Conservation (phyloP, 2,888 invertebrate species). For the Lasioglossum calceatum region DNA sequence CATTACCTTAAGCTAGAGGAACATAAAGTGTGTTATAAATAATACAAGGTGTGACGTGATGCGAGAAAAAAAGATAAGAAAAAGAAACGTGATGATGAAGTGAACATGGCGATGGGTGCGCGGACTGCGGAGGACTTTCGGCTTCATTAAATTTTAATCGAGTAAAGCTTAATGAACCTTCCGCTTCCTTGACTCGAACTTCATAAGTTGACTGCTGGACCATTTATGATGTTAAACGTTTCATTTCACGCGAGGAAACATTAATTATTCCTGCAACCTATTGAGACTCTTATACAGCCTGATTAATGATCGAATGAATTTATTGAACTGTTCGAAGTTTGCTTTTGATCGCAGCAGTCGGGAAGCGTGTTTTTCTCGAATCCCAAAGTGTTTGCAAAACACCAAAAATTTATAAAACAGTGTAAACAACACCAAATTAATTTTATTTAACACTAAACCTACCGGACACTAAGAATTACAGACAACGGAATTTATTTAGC, state of each 20-base stretch:
- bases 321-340: background rate
- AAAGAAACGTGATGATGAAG: constrained; percentile 20
- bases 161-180: background rate
- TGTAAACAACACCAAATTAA: too few species aligned
- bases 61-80: constrained; percentile 4
- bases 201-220: background rate
- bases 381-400: background rate
- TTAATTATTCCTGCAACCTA: background rate
- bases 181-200: background rate
- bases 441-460: too few species aligned
- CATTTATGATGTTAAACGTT: background rate
- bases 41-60: constrained; percentile 41
- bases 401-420: background rate
- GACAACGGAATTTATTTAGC: background rate
- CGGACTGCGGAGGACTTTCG: background rate
- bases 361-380: background rate
- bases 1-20: constrained; percentile 78
- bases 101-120: constrained; percentile 4
- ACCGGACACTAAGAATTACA: too few species aligned
- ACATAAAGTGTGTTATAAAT: constrained; percentile 61
- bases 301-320: background rate
- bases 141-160: background rate
- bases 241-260: background rate
- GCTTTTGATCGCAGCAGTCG: background rate
- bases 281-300: background rate